phyloP scores from a whole-genome alignment of 2,797 vertebrate species.

The Sebastes oblongus region DNA sequence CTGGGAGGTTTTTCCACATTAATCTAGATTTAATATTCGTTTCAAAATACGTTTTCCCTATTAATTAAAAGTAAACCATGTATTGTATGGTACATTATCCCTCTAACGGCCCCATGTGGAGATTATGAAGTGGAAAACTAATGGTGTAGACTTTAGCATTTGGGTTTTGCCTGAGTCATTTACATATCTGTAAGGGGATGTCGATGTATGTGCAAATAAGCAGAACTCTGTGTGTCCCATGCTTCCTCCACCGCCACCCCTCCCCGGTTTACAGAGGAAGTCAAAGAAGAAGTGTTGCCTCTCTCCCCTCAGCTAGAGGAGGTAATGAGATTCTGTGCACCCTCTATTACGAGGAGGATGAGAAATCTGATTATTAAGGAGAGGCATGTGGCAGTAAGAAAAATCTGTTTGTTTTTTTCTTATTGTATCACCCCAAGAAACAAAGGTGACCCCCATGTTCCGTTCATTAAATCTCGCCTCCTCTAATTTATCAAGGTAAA shows the following conservation, averaged over 20 bases:
- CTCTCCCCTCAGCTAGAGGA: constrained; percentile 91
- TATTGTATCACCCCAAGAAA: constrained; percentile 94
- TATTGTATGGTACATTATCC: constrained; percentile 99
- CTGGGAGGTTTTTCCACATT: constrained; percentile 89
- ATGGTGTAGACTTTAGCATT: constrained; percentile 99
- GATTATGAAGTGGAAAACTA: constrained; percentile 99
- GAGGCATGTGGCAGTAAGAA: constrained; percentile 98
- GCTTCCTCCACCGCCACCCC: constrained; percentile 59
- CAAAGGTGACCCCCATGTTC: constrained; percentile 94
- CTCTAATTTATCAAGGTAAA: constrained; percentile 94
- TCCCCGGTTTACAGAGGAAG: constrained; percentile 82
- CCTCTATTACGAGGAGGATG: constrained; percentile 93
- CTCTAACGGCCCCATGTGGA: constrained; percentile 99
- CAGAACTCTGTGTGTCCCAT: constrained; percentile 86
- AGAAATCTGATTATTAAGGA: constrained; percentile 98
- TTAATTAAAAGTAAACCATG: constrained; percentile 99
- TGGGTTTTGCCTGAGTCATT: constrained; percentile 94
- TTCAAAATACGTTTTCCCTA: constrained; percentile 94
- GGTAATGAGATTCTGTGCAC: constrained; percentile 95
- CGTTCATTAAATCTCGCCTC: constrained; percentile 96
- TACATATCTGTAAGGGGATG: constrained; percentile 94
- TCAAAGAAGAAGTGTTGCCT: constrained; percentile 86
- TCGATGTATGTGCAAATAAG: constrained; percentile 96
- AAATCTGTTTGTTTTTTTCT: constrained; percentile 92
- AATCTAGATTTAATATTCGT: constrained; percentile 98